A percentile compares a stretch with the other conserved stretches of the same genome.
phyloP scores from a whole-genome alignment of 2,888 invertebrate species.

The Ichneumoninae sp. region DNA sequence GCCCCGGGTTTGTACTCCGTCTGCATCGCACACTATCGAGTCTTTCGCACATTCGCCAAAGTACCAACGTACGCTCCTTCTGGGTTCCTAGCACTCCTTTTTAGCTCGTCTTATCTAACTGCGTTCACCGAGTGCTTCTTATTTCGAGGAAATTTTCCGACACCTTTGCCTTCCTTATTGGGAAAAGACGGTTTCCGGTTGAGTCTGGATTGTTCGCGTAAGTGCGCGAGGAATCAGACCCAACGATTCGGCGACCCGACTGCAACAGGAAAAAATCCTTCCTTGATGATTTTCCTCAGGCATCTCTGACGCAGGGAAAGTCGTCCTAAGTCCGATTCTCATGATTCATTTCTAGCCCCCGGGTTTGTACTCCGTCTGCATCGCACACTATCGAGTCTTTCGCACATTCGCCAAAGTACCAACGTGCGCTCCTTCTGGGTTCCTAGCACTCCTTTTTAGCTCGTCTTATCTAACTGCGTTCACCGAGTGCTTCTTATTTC shows the following conservation, averaged over 20 bases:
- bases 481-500: conserved; percentile 39
- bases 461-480: neutral
- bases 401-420: conserved; percentile 22
- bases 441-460: neutral
- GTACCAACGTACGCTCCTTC: conserved; percentile 10
- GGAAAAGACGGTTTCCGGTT: neutral
- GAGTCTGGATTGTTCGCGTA: neutral
- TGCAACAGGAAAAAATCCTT: neutral
- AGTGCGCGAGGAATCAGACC: neutral
- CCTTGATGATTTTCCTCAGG: neutral
- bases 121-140: conserved; percentile 13
- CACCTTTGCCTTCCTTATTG: conserved; percentile 1
- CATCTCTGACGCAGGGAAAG: neutral
- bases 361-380: conserved; percentile 35
- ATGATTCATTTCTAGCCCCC: neutral
- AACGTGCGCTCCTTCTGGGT: neutral
- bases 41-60: conserved; percentile 24
- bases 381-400: conserved; percentile 32
- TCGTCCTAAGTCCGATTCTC: neutral
- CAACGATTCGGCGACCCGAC: neutral
- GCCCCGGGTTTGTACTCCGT: conserved; percentile 32
- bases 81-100: neutral
- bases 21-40: conserved; percentile 34
- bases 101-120: neutral
- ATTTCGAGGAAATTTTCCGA: conserved; percentile 52